phyloP scores from a whole-genome alignment of 2,888 invertebrate species.

The Papilio elwesi region DNA sequence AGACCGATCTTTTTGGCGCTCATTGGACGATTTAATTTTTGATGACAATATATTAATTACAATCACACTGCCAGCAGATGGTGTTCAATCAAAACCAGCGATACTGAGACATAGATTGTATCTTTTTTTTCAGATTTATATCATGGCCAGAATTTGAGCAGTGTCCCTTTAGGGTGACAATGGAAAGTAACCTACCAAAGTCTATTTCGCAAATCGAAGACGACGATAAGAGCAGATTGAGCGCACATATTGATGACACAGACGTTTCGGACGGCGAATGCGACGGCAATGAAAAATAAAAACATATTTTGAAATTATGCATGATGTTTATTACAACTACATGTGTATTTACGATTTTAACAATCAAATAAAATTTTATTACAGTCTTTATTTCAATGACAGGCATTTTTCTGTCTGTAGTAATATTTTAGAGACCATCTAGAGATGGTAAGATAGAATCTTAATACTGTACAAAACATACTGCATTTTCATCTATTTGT shows the following conservation, averaged over 20 bases:
- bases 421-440: neutral
- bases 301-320: conserved; percentile 9
- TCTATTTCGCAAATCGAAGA: conserved; percentile 66
- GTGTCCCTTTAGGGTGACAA: conserved; percentile 86
- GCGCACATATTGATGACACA: conserved; percentile 64
- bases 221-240: conserved; percentile 58
- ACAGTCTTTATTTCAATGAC: neutral
- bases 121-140: conserved; percentile 71
- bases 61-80: neutral
- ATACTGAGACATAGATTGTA: neutral
- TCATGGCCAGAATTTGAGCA: conserved; percentile 87
- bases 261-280: conserved; percentile 61
- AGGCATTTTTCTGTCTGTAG: no score
- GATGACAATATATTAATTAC: no score
- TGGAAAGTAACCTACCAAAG: conserved; percentile 85
- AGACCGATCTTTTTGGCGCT: no score
- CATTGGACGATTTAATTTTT: no score
- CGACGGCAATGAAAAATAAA: conserved; percentile 34
- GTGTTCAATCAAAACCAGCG: neutral
- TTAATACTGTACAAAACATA: no score
- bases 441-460: neutral
- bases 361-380: conserved; percentile 21
- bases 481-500: no score
- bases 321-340: conserved; percentile 33
- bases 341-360: conserved; percentile 22